These are phyloP conservation scores for Melospiza georgiana DNA, from an alignment of 2,113 vertebrate genomes.

Conservation along the genomic window DNA sequence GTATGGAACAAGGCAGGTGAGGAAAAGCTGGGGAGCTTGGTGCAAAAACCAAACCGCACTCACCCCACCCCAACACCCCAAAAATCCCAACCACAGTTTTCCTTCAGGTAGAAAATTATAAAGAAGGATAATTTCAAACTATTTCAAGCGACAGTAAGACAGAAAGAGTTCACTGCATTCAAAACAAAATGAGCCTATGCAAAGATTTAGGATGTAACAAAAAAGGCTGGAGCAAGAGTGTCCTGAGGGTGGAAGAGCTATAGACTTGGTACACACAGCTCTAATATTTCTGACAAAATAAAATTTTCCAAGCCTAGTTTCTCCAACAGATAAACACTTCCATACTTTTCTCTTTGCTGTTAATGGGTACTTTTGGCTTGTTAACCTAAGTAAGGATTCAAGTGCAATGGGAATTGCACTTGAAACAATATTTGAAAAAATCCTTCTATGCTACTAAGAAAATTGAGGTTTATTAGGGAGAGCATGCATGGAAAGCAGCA, in stretches of 20 bases:
- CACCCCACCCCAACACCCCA: accelerated
- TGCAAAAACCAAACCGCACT: not conserved
- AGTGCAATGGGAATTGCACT: not conserved
- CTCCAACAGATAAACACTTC: not conserved
- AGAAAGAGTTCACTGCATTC: not conserved
- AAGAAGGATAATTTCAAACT: not conserved
- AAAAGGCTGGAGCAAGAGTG: not conserved
- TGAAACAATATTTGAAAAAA: not conserved
- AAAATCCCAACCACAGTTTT: not conserved
- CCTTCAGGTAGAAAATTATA: not conserved
- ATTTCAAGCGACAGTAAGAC: not conserved
- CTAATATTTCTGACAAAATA: not conserved
- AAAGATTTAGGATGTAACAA: not conserved
- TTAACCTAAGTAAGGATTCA: not conserved
- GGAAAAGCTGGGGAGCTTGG: not conserved
- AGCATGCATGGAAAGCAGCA: not conserved
- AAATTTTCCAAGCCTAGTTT: not conserved
- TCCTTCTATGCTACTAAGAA: not conserved
- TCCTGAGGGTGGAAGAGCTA: not conserved
- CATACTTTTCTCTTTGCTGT: not conserved
- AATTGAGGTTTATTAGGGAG: not conserved
- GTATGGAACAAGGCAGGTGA: not conserved
- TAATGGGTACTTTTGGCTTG: not conserved
- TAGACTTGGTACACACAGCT: accelerated
- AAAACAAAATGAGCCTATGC: not conserved